These are phyloP conservation scores for Mus minutoides DNA, from an alignment of 2,797 vertebrate species.

Conservation along the genomic window DNA sequence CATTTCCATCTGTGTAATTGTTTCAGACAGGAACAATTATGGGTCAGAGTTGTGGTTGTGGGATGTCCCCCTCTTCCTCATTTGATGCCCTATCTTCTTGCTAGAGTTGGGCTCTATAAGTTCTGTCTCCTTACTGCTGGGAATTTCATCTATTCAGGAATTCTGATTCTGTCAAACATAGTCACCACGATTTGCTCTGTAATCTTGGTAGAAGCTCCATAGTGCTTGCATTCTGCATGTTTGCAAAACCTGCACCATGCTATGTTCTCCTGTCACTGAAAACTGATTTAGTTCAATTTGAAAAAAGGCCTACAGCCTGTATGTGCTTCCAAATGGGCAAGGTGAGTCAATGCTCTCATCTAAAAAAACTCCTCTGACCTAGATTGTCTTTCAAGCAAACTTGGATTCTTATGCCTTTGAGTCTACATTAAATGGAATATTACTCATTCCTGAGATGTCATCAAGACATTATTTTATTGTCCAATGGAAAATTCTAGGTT, in stretches of 20 bases:
- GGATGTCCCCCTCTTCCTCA: too few relatives aligned
- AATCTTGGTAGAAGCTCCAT: neutral
- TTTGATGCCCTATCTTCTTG: too few relatives aligned
- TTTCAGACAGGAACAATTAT: too few relatives aligned
- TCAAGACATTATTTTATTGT: neutral
- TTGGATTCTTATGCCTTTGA: neutral
- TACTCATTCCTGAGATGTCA: neutral
- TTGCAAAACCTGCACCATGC: neutral
- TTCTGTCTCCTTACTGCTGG: too few relatives aligned
- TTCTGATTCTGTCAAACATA: neutral
- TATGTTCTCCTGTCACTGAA: too few relatives aligned
- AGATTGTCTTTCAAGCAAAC: neutral
- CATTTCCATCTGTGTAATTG: too few relatives aligned
- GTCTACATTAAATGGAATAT: neutral
- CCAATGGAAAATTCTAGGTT: neutral
- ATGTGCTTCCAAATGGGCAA: neutral
- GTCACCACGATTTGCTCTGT: neutral
- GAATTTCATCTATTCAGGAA: neutral
- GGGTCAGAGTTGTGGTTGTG: too few relatives aligned
- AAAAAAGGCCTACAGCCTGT: too few relatives aligned
- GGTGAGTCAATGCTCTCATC: neutral
- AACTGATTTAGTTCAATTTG: neutral
- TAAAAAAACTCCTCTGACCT: neutral
- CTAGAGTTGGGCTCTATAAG: too few relatives aligned
- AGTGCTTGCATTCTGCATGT: neutral